Conservation (phyloP, 2,888 invertebrate species). For the Melanotus villosus region DNA sequence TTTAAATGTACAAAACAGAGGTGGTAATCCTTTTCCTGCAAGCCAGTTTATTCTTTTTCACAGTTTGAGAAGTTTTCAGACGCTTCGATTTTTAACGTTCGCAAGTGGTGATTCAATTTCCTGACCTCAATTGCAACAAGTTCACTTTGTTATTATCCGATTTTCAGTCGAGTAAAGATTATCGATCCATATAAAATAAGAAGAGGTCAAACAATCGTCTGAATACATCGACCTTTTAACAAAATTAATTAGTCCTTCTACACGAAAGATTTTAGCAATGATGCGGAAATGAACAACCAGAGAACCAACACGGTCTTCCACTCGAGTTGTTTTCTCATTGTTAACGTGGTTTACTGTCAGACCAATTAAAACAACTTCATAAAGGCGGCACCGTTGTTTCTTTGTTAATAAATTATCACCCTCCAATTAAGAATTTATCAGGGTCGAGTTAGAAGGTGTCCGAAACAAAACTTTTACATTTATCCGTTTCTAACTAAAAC, state of each 20-base stretch:
- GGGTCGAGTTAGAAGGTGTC: neutral
- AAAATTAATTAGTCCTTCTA: conserved; percentile 33
- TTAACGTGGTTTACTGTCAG: neutral
- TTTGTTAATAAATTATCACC: neutral
- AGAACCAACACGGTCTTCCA: conserved; percentile 27
- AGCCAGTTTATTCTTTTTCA: conserved; percentile 14
- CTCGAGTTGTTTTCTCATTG: conserved; percentile 21
- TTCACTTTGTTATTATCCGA: conserved; percentile 19
- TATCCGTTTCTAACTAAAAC: conserved; percentile 5
- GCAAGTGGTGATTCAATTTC: conserved; percentile 26
- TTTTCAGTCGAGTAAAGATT: neutral
- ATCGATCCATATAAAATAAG: conserved; percentile 4
- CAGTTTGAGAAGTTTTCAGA: conserved; percentile 3
- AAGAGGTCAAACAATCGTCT: conserved; percentile 16
- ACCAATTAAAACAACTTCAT: conserved; percentile 26
- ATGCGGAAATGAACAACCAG: conserved; percentile 27
- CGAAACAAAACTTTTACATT: neutral
- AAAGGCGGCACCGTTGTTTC: neutral
- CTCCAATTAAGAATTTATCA: conserved; percentile 6
- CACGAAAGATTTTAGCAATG: conserved; percentile 26
- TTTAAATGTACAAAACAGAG: conserved; percentile 6
- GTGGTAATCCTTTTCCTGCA: conserved; percentile 14
- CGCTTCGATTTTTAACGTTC: conserved; percentile 20
- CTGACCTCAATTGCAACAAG: conserved; percentile 22
- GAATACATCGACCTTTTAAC: conserved; percentile 28